Conservation (phyloP, 2,797 vertebrate genomes). For the Parotocinclus haroldoi region DNA sequence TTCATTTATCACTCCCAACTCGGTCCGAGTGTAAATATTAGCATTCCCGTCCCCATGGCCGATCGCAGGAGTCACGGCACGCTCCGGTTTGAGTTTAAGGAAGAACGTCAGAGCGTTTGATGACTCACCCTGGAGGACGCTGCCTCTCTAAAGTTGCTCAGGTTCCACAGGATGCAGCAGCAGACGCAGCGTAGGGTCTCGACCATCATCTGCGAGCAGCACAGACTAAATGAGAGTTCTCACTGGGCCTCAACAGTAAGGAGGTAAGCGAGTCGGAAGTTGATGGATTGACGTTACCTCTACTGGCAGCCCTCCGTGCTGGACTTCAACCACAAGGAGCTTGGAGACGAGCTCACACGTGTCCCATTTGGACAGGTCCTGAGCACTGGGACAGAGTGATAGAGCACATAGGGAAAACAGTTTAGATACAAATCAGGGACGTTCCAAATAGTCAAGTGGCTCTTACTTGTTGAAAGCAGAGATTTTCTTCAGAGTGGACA, state of each 20-base stretch:
- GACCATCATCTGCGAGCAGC: constrained; percentile 69
- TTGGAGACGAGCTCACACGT: constrained; percentile 72
- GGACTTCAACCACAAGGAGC: constrained; percentile 68
- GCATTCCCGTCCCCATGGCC: constrained; percentile 24
- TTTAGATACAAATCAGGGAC: background rate
- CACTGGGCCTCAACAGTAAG: too few relatives aligned
- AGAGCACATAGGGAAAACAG: background rate
- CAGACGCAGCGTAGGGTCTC: constrained; percentile 79
- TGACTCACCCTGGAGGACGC: constrained; percentile 74
- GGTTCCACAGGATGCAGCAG: constrained; percentile 81
- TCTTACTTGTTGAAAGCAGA: constrained; percentile 85
- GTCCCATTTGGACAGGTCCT: constrained; percentile 79
- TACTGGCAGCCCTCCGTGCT: constrained; percentile 59
- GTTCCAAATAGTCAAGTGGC: background rate
- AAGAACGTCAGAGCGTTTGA: constrained; percentile 22
- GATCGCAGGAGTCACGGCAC: constrained; percentile 1
- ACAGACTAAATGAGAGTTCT: background rate
- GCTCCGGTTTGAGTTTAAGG: background rate
- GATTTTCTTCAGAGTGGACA: constrained; percentile 75
- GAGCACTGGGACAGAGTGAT: constrained; percentile 67
- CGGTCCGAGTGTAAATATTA: constrained; percentile 27
- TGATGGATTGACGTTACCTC: constrained; percentile 63
- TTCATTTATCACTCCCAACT: constrained; percentile 42
- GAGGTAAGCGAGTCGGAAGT: too few relatives aligned
- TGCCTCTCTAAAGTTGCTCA: constrained; percentile 67